phyloP scores from a whole-genome alignment of 2,888 invertebrate genomes.

The Sicus ferrugineus region DNA sequence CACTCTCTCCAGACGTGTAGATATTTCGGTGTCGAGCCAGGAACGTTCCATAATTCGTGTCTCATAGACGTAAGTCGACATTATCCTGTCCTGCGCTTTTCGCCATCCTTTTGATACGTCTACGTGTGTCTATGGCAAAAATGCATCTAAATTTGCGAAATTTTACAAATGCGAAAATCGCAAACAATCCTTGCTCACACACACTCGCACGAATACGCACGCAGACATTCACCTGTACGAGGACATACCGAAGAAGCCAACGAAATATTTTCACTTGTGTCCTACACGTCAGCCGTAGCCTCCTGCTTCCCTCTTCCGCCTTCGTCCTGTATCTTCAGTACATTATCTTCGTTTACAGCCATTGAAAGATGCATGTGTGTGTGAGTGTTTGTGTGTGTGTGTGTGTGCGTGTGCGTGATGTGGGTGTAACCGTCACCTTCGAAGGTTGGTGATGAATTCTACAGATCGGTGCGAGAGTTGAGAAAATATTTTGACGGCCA shows the following conservation, averaged over 20 bases:
- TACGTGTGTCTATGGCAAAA: not conserved
- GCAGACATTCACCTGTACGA: not conserved
- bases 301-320: not conserved
- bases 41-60: too few species aligned
- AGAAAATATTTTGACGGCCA: constrained; percentile 6
- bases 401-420: not conserved
- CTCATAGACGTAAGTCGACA: not conserved
- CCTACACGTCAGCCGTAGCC: constrained; percentile 24
- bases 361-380: too few species aligned
- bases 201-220: not conserved
- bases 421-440: not conserved
- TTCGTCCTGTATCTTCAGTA: too few species aligned
- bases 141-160: constrained; percentile 50
- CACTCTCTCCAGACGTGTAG: not conserved
- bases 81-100: not conserved
- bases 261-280: constrained; percentile 37
- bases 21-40: not conserved
- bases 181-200: constrained; percentile 48
- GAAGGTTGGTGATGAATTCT: not conserved
- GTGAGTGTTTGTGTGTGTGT: too few species aligned
- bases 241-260: constrained; percentile 38
- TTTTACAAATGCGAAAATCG: constrained; percentile 55
- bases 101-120: not conserved
- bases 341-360: too few species aligned
- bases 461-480: not conserved